Percentiles rank a stretch among this genome's conserved stretches.
These are phyloP conservation scores for Pantelozetes paolii DNA, from an alignment of 2,888 invertebrate species.

Conservation along the genomic window DNA sequence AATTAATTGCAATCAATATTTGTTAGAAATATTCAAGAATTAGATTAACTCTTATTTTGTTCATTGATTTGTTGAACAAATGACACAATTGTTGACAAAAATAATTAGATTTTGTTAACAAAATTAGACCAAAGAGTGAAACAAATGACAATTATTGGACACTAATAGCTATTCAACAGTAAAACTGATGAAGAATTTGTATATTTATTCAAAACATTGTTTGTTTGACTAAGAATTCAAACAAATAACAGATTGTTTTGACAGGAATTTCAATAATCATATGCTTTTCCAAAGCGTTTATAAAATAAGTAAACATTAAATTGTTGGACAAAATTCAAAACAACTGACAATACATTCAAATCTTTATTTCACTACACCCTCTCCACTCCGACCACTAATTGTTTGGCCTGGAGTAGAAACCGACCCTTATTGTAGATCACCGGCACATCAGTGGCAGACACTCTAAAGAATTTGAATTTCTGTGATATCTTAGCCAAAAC, in stretches of 20 bases:
- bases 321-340: background rate
- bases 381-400: background rate
- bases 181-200: background rate
- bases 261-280: conserved; percentile 5
- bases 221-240: conserved; percentile 15
- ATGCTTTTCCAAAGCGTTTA: background rate
- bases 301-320: conserved; percentile 21
- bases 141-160: background rate
- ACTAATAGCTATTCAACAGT: background rate
- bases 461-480: background rate
- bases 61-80: too few species aligned
- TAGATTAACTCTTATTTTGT: too few species aligned
- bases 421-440: background rate
- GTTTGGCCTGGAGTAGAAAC: background rate
- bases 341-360: background rate
- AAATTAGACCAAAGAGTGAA: too few species aligned
- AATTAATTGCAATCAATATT: too few species aligned
- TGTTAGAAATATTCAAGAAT: too few species aligned
- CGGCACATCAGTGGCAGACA: background rate
- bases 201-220: background rate
- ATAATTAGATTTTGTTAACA: too few species aligned
- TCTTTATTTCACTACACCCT: background rate
- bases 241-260: conserved; percentile 29
- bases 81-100: too few species aligned
- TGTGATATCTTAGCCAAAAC: background rate